phyloP scores from a whole-genome alignment of 2,888 invertebrate species.

The Rhorus exstirpatorius region DNA sequence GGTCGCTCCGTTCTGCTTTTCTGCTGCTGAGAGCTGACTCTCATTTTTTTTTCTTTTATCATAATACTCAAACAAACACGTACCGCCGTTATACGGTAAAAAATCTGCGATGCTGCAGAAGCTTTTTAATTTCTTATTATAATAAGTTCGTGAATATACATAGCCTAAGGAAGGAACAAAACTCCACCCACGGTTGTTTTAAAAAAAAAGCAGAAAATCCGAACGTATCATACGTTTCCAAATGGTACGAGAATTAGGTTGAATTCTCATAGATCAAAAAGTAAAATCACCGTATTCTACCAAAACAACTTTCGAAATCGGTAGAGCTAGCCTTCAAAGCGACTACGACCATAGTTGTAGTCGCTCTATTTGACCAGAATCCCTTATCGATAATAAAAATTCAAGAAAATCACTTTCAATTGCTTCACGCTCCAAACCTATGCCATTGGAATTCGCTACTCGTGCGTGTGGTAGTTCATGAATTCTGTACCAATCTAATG shows the following conservation, averaged over 20 bases:
- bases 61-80: constrained; percentile 77
- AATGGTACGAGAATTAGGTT: not conserved
- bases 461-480: not conserved
- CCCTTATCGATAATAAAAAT: not conserved
- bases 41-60: constrained; percentile 60
- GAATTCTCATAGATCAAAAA: not conserved
- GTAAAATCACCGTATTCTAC: not conserved
- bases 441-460: not conserved
- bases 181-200: constrained; percentile 25
- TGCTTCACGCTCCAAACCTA: not conserved
- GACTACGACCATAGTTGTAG: no score
- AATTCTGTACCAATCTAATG: not conserved
- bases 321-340: no score
- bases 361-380: not conserved
- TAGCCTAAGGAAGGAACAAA: constrained; percentile 41
- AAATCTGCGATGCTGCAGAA: constrained; percentile 50
- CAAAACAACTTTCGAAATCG: not conserved
- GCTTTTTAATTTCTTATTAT: constrained; percentile 66
- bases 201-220: constrained; percentile 29
- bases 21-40: constrained; percentile 72
- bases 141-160: constrained; percentile 50
- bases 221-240: not conserved
- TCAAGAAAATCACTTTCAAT: not conserved
- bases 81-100: constrained; percentile 66
- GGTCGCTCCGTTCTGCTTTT: constrained; percentile 66